A percentile compares a stretch with the other conserved stretches of the same genome.
Conservation (phyloP, 2,113 vertebrate species). For the Gadus macrocephalus region DNA sequence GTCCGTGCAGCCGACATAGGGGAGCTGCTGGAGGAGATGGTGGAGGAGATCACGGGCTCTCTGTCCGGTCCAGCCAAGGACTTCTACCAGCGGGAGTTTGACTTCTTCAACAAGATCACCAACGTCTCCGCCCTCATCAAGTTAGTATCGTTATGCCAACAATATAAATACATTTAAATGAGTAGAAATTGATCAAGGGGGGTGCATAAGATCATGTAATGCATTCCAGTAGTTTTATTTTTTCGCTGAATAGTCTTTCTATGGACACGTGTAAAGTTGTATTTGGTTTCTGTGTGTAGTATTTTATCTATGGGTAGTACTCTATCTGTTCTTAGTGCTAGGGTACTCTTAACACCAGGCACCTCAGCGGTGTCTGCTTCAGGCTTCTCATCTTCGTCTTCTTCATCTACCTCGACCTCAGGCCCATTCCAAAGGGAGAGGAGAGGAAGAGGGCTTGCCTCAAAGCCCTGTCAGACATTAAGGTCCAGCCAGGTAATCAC, state of each 20-base stretch:
- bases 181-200: too few relatives aligned
- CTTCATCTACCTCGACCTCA: constrained; percentile 49
- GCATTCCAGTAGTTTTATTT: too few relatives aligned
- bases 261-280: too few relatives aligned
- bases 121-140: constrained; percentile 92
- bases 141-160: constrained; percentile 57
- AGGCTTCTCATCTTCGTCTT: too few relatives aligned
- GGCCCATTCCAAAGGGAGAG: constrained; percentile 94
- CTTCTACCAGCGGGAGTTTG: constrained; percentile 90
- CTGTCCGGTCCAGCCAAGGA: constrained; percentile 89
- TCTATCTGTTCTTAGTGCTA: too few relatives aligned
- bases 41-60: constrained; percentile 86
- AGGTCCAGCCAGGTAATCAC: constrained; percentile 86
- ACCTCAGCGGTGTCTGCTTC: too few relatives aligned
- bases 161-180: neutral
- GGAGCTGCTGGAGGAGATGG: constrained; percentile 85
- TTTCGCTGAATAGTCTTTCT: too few relatives aligned
- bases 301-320: too few relatives aligned
- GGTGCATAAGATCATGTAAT: too few relatives aligned
- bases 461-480: constrained; percentile 89
- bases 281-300: too few relatives aligned
- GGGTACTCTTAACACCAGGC: too few relatives aligned
- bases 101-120: constrained; percentile 94
- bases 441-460: constrained; percentile 94
- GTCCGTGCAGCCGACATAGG: constrained; percentile 83